phyloP scores from a whole-genome alignment of 2,888 invertebrate species.

The Diarsia brunnea region DNA sequence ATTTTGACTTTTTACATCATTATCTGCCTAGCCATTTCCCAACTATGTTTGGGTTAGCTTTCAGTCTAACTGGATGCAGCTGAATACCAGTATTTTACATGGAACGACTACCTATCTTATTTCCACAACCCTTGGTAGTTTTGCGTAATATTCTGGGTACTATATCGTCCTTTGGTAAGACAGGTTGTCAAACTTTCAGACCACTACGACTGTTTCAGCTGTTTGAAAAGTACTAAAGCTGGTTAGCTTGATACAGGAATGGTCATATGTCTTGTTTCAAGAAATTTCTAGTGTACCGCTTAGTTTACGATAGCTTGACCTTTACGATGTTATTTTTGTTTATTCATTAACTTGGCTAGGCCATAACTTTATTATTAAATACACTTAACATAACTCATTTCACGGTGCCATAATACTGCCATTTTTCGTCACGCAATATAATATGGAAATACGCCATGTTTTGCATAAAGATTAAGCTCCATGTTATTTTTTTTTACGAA shows the following conservation, averaged over 20 bases:
- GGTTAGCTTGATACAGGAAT: neutral
- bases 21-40: too few relatives aligned
- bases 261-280: neutral
- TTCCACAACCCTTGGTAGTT: too few relatives aligned
- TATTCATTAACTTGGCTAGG: slow-evolving; percentile 25
- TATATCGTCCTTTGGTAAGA: too few relatives aligned
- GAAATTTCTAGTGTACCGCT: neutral
- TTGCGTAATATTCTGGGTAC: too few relatives aligned
- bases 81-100: too few relatives aligned
- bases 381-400: slow-evolving; percentile 39
- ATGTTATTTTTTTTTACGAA: neutral
- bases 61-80: too few relatives aligned
- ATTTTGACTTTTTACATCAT: too few relatives aligned
- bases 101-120: too few relatives aligned
- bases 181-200: too few relatives aligned
- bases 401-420: slow-evolving; percentile 16
- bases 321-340: neutral
- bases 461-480: slow-evolving; percentile 23
- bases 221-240: too few relatives aligned
- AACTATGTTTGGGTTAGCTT: too few relatives aligned
- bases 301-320: slow-evolving; percentile 1
- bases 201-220: too few relatives aligned
- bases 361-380: slow-evolving; percentile 34
- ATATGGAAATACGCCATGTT: slow-evolving; percentile 37
- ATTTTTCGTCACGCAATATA: slow-evolving; percentile 38